Evolutionary conservation across 2,797 vertebrate genomes (phyloP).

Genomic region (Paedocypris micromegethes): DNA sequence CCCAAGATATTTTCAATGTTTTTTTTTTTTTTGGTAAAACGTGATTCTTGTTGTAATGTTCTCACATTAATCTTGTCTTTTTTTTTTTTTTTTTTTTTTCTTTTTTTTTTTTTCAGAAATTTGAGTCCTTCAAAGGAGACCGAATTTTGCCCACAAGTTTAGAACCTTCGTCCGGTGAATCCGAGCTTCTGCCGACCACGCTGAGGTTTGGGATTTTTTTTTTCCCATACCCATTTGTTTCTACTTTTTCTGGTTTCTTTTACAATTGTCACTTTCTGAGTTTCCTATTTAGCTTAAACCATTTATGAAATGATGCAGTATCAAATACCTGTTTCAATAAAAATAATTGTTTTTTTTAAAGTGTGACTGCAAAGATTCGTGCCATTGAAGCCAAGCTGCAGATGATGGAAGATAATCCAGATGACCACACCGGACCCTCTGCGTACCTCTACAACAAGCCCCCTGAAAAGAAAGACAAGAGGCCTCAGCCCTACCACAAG

Average conservation of each 20-base stretch:
- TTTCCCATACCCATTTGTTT: constrained; percentile 13
- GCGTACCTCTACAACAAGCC: constrained; percentile 93
- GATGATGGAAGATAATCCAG: constrained; percentile 98
- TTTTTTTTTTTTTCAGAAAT: constrained; percentile 69
- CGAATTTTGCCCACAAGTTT: constrained; percentile 90
- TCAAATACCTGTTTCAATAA: not conserved
- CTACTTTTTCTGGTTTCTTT: not conserved
- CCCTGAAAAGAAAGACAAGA: constrained; percentile 79
- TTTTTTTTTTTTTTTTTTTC: constrained; percentile 27
- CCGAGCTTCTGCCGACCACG: constrained; percentile 79
- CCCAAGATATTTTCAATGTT: too few relatives aligned
- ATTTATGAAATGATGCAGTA: not conserved
- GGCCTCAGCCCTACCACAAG: constrained; percentile 87
- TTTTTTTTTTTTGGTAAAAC: too few relatives aligned
- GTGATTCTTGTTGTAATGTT: too few relatives aligned
- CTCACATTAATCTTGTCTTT: constrained; percentile 23
- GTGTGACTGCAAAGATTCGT: constrained; percentile 93
- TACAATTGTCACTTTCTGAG: too few relatives aligned
- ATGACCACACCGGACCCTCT: constrained; percentile 82
- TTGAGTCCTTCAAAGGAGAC: constrained; percentile 89
- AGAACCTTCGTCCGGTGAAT: constrained; percentile 85
- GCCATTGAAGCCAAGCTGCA: constrained; percentile 98
- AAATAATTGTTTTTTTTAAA: constrained; percentile 48
- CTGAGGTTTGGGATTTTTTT: constrained; percentile 73
- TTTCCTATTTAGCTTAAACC: not conserved